Percentiles rank a stretch among this genome's conserved stretches.
Conservation (phyloP, 2,113 vertebrate genomes). For the Labeo catla region DNA sequence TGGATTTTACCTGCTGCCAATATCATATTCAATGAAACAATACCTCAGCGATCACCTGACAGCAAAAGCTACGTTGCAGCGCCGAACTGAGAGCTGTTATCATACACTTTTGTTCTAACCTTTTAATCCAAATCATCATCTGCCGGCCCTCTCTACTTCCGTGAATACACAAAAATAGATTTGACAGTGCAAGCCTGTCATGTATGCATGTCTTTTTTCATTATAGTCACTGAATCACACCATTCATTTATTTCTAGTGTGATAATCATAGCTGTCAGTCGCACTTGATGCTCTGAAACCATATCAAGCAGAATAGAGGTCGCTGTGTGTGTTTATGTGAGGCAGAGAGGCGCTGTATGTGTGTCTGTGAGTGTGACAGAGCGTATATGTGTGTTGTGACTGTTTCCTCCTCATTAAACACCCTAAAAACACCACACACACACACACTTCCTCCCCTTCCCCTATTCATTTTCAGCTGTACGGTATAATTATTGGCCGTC, state of each 20-base stretch:
- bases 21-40: not conserved
- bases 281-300: conserved; percentile 43
- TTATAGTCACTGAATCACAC: conserved; percentile 20
- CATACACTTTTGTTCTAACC: not conserved
- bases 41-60: not conserved
- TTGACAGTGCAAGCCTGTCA: conserved; percentile 16
- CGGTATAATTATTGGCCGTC: conserved; percentile 34
- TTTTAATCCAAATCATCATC: conserved; percentile 20
- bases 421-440: not conserved
- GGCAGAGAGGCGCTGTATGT: conserved; percentile 2
- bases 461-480: conserved; percentile 9
- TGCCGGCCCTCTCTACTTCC: not conserved
- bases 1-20: not conserved
- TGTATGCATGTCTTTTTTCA: not conserved
- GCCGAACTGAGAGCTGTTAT: not conserved
- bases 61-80: not conserved
- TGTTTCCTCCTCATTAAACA: not conserved
- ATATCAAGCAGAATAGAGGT: conserved; percentile 11
- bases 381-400: conserved; percentile 19
- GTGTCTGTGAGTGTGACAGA: not conserved
- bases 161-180: conserved; percentile 2
- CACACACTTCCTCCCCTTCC: not conserved
- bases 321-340: conserved; percentile 31
- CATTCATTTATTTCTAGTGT: conserved; percentile 42
- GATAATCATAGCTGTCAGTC: conserved; percentile 47